Evolutionary conservation across 2,113 vertebrate species (phyloP).

Genomic region (Alligator mississippiensis): DNA sequence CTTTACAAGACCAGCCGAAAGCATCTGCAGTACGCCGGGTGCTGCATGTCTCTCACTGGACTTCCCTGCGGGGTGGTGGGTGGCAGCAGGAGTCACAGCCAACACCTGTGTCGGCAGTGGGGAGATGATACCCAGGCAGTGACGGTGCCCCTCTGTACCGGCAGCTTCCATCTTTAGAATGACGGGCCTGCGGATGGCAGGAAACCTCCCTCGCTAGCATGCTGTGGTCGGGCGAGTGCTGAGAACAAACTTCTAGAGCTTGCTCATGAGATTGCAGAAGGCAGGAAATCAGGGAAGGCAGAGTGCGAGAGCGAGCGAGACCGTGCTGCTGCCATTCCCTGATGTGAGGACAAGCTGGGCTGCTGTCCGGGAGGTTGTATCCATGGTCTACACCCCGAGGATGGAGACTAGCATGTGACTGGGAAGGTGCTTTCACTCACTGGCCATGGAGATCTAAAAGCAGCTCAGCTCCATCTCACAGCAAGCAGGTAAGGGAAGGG

Average conservation of each 20-base stretch:
- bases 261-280: conserved; percentile 19
- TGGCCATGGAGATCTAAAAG: conserved; percentile 14
- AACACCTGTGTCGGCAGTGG: too few species aligned
- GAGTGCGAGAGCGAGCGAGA: neutral
- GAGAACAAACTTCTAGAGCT: conserved; percentile 1
- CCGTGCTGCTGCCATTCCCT: neutral
- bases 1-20: neutral
- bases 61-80: neutral
- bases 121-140: neutral
- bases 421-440: fast-evolving
- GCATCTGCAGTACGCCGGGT: neutral
- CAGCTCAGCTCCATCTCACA: fast-evolving
- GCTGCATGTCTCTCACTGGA: neutral
- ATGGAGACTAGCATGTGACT: neutral
- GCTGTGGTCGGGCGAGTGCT: conserved; percentile 58
- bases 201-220: conserved; percentile 49
- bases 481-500: conserved; percentile 13
- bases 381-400: fast-evolving
- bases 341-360: neutral
- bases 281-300: conserved; percentile 63
- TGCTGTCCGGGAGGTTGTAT: neutral
- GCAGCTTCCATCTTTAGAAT: neutral
- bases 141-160: neutral
- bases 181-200: conserved; percentile 28
- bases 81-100: neutral